Evolutionary conservation across 2,797 vertebrate species (phyloP), one percentile per base, ranked within the genome.

Genomic region (Siniperca scherzeri): DNA sequence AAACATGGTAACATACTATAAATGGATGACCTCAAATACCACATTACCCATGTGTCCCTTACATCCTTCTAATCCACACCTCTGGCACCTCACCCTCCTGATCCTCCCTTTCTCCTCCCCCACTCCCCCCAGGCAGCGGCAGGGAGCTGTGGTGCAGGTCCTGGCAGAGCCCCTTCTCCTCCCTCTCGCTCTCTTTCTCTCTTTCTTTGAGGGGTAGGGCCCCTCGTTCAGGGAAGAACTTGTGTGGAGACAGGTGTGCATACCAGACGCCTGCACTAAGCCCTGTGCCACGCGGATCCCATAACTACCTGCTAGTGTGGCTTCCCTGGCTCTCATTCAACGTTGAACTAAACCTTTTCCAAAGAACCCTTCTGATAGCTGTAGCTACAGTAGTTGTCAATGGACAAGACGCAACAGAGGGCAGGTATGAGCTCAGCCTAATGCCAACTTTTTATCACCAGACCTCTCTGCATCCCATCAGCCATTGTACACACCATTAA

Each of bases 211-310:
- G 72, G 87, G 91, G 66, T 75, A 86, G 87, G 83, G 87, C 72
- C 1, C 68, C 77, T 77, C 77, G 56, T 78, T 90, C 71, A 80
- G 74, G 60, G 83, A 75, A 81, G 70, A 73, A 67, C 75, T 83
- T 88, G 85, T 88, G 79, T 79, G 73, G 87, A 91, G 95, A 93
- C 95, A 96, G 96, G 95, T 96, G 95, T 95, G 94, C 95, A 95
- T 95, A 94, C 95, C 95, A 95, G 94, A 94, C 91, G 84, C 92
- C 80, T 84, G 86, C 74, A 64, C 89, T 91, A 90, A 93, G 81
- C 87, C 82, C 77, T 73, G 71, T n/a, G 42, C 87, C 91, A 83
- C 78, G 56, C 50, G 38, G 77, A 87, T 92, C 89, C 84, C 69
- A 74, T 93, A 88, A 87, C 90, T 93, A 92, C 93, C 88, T 92